Evolutionary conservation across 2,888 invertebrate species (phyloP), one percentile per base, ranked within the genome.

Genomic region (Alentia gelatinosa): DNA sequence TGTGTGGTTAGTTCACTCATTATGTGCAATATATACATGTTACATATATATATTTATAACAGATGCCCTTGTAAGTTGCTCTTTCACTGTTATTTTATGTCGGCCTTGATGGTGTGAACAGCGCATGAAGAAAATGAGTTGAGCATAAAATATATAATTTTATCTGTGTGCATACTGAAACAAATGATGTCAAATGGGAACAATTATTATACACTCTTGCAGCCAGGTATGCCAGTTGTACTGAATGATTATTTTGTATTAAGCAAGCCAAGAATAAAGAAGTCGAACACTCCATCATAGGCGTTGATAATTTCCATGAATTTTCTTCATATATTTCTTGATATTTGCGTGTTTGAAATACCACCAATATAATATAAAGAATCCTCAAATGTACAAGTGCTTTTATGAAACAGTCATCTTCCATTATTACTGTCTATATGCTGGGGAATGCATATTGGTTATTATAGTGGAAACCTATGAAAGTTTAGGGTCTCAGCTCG

Each of bases 181-280:
- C 79, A 79, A 35, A 79, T 79, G 79, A 79, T 35, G 79, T 79
- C 19, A 79, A 39, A 79, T 79, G 35, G 79, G 12, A 63, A 63
- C n/a, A 63, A 63, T 12, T 12, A n/a, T n/a, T 79, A 79, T 37
- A 68, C 79, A 33, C n/a, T 79, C 15, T n/a, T 79, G 79, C 79
- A 79, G 79, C 79, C 79, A 79, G 39, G 79, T 79, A 79, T 79
- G 79, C 39, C 79, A 79, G 79, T 79, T 35, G 79, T 79, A 39
- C 79, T 9, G 79, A 39, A 39, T 79, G 79, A 39, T 79, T 79
- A 79, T 79, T 79, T 79, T 79, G 79, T 79, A 79, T 79, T 79
- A 79, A 79, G 79, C 79, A 79, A 79, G 79, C 79, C 39, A 79
- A 35, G 39, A 79, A 79, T 79, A 79, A 79, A 79, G 12, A 79